A percentile compares a stretch with the other conserved stretches of the same genome.
phyloP scores from a whole-genome alignment of 2,797 vertebrate species.

The Onychomys leucogaster region DNA sequence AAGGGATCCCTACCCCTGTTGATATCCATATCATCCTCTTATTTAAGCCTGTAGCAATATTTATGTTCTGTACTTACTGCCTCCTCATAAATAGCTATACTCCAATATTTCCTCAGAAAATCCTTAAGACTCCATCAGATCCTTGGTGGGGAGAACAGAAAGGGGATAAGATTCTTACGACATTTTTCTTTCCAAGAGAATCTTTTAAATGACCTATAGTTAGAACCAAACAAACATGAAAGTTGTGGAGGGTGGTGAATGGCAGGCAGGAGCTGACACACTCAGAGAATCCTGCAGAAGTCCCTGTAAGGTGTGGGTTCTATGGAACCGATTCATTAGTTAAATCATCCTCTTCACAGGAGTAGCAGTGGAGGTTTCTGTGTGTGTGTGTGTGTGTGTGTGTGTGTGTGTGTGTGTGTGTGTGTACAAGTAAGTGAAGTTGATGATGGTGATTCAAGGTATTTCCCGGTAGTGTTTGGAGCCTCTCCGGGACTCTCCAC shows the following conservation, averaged over 20 bases:
- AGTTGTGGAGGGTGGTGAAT: not conserved
- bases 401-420: not conserved
- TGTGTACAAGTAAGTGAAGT: not conserved
- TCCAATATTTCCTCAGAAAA: slow-evolving; percentile 37
- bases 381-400: not conserved
- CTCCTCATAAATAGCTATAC: not conserved
- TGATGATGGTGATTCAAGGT: not conserved
- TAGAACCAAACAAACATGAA: not conserved
- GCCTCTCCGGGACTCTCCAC: no score
- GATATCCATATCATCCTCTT: not conserved
- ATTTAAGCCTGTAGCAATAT: slow-evolving; percentile 4
- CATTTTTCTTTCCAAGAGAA: not conserved
- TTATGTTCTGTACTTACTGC: not conserved
- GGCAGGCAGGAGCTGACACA: not conserved
- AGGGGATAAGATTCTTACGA: not conserved
- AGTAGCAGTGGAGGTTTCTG: not conserved
- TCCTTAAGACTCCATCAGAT: not conserved
- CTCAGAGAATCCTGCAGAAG: not conserved
- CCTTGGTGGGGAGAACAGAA: not conserved
- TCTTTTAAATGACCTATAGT: not conserved
- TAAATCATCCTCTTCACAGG: not conserved
- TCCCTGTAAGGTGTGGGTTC: not conserved
- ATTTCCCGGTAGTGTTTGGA: not conserved
- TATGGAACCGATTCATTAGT: not conserved
- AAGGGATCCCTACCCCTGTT: not conserved